Evolutionary conservation across 2,888 invertebrate genomes (phyloP), one percentile per base, ranked within the genome.

Genomic region (Cremastinae sp.): DNA sequence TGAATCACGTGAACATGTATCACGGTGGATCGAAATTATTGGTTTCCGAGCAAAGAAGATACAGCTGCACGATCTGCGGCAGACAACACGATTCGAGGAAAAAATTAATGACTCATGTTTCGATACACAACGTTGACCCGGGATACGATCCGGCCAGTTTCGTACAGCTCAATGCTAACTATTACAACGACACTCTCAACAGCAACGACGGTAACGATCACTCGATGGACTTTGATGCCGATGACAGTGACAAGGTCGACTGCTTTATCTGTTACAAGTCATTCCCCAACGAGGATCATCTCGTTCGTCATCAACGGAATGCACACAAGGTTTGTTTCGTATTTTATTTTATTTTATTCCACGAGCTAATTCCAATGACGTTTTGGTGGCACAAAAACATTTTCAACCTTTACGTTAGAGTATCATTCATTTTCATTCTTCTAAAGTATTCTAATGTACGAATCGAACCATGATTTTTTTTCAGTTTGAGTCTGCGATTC

Each of bases 21-120:
- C 90, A 90, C 3, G 88, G 90, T 20, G 89, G 88, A 7, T 89
- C 90, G 51, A 89, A 89, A 59, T 81, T 90, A 8, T 79, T 83
- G 28, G 86, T 90, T 16, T 88, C 89, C 0, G 89, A 89, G 62
- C 89, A 89, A 64, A 81, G 89, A 73, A 88, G 90, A 68, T 89
- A 89, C 66, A 89, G 90, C 55, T 92, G 92, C 74, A 90, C 90
- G 41, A 90, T 92, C 41, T 92, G 92, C 81, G 91, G 91, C 20
- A 90, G 92, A 71, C 91, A 92, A 78, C 92, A 92, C 78, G 92
- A 92, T 79, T 92, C 91, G 18, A 88, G 91, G 43, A 92, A 92
- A 81, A 90, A 90, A 76, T 84, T 91, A 56, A 88, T 91, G 74
- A 91, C 91, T 39, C 92, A 93, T 81, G 90, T 92, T 5, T 88